Evolutionary conservation across 2,113 vertebrate genomes (phyloP).

Genomic region (Rhinolophus sinicus): DNA sequence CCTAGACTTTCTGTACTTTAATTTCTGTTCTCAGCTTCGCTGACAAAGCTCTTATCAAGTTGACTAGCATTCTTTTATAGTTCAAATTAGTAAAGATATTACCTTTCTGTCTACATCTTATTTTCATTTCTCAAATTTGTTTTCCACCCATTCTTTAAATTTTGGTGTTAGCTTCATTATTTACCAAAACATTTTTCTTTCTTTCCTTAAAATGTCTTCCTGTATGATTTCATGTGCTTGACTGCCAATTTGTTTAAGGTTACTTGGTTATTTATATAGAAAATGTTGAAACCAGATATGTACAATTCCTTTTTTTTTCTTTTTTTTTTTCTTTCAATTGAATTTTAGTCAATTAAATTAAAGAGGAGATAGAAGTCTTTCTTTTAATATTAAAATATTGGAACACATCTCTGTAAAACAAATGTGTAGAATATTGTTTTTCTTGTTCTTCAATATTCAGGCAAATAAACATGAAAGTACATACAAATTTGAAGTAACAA

Average conservation of each 20-base stretch:
- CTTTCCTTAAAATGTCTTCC: not conserved
- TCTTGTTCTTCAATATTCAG: not conserved
- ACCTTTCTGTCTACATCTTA: not conserved
- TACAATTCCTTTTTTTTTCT: not conserved
- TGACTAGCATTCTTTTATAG: not conserved
- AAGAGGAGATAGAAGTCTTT: not conserved
- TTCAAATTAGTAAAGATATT: not conserved
- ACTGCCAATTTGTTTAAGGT: not conserved
- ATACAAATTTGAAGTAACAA: not conserved
- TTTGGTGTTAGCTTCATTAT: not conserved
- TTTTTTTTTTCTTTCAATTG: not conserved
- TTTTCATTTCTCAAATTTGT: not conserved
- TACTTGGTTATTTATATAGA: not conserved
- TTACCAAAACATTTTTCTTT: not conserved
- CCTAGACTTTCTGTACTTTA: not conserved
- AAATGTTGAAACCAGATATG: not conserved
- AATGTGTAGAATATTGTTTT: not conserved
- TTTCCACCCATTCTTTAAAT: not conserved
- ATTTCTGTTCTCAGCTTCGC: not conserved
- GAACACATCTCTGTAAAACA: not conserved
- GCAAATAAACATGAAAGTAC: not conserved
- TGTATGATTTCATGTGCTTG: not conserved
- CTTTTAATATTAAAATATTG: not conserved
- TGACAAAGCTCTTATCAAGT: not conserved
- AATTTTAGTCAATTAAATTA: slow-evolving; percentile 5